Evolutionary conservation across 2,113 vertebrate genomes (phyloP), one percentile per base, ranked within the genome.

Genomic region (Amphilophus citrinellus): DNA sequence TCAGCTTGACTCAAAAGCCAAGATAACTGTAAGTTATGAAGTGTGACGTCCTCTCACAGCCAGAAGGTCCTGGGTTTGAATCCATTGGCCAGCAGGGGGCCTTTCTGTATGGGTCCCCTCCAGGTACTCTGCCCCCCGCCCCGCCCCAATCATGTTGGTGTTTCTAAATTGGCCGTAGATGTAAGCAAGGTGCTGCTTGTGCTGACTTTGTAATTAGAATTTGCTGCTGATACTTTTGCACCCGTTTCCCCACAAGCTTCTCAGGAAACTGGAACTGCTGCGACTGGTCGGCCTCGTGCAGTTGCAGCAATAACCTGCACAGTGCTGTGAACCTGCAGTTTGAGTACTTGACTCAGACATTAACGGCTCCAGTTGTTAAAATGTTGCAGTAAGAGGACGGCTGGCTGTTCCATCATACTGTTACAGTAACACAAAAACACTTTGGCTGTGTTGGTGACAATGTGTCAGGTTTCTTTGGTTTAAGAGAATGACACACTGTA

Each of bases 1-100:
- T 50, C 65, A 47, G 14, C 8, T 47, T 14, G 0, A 47, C 42
- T 47, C 8, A 1, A 4, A 0, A 68, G 42, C 65, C 24, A 47
- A 47, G 22, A 68, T 5, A 2, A 2, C 15, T 68, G 2, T 17
- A 5, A 68, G 18, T 30, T 30, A 30, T 30, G 3, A 68, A 27
- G 14, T 68, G 63, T 17, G 22, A 39, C 17, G 39, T 42, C 0
- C 0, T 44, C 1, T 44, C 63, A 47, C 39, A 66, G 35, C 62
- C 42, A 65, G 13, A 6, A 3, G 1, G 39, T 66, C 39, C 44
- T 10, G 24, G 63, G 39, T 66, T 66, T 66, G 39, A 66, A 27
- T 17, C 8, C 22, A 7, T n/a, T 0, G 7, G n/a, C 39, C 39
- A 24, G 63, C 0, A 1, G 22, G 22, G 39, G 39, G 0, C 14